phyloP scores from a whole-genome alignment of 2,113 vertebrate genomes.

The Tetrao urogallus region DNA sequence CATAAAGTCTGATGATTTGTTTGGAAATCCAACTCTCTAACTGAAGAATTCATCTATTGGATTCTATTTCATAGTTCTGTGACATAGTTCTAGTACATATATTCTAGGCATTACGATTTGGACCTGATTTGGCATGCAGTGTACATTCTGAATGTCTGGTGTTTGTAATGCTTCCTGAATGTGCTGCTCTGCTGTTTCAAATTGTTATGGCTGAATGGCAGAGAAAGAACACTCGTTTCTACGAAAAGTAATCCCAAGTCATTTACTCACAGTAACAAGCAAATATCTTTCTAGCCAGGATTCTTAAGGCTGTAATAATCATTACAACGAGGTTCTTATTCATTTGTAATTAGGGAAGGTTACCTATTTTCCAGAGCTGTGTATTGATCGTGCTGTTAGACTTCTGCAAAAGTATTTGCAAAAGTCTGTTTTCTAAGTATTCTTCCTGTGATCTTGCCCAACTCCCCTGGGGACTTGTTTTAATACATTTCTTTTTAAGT shows the following conservation, averaged over 20 bases:
- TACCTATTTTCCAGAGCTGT: background rate
- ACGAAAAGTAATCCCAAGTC: background rate
- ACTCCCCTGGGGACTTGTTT: background rate
- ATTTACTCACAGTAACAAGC: background rate
- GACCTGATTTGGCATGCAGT: background rate
- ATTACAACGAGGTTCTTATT: background rate
- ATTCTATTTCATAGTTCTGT: background rate
- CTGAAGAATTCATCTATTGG: background rate
- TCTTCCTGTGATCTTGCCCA: background rate
- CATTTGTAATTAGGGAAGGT: background rate
- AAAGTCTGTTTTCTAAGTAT: background rate
- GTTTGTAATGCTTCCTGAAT: background rate
- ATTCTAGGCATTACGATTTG: background rate
- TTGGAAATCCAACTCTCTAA: background rate
- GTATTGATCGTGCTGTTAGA: background rate
- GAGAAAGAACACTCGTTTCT: background rate
- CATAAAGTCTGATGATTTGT: background rate
- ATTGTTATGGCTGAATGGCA: background rate
- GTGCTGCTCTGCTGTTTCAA: background rate
- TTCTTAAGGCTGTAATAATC: background rate
- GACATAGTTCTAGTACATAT: background rate
- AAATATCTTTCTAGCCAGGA: background rate
- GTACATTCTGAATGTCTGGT: background rate
- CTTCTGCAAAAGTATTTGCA: background rate
- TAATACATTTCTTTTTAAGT: background rate